These are phyloP conservation scores for Timema cristinae DNA, from an alignment of 2,888 invertebrate genomes.

Conservation along the genomic window DNA sequence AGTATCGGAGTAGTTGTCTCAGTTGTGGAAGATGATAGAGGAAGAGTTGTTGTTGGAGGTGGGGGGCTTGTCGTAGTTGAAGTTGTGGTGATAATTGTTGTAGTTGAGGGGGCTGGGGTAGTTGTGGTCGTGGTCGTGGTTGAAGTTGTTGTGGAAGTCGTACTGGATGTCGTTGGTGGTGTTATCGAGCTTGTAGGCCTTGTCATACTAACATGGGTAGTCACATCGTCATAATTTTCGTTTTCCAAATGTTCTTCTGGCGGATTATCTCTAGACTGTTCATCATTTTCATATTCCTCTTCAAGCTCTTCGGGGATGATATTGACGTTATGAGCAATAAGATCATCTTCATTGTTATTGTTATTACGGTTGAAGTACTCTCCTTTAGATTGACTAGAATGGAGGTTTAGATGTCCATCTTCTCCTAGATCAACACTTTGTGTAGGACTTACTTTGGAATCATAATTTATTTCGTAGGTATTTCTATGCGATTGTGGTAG, in stretches of 20 bases:
- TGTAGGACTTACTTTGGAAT: neutral
- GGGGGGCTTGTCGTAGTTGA: neutral
- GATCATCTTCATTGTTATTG: no score
- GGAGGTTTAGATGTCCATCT: neutral
- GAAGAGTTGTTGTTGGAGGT: conserved; percentile 5
- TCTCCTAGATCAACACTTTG: no score
- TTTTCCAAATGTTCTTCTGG: no score
- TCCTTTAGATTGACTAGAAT: neutral
- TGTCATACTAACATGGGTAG: neutral
- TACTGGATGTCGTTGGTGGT: conserved; percentile 22
- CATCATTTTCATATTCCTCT: neutral
- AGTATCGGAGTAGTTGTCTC: neutral
- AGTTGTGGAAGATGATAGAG: neutral
- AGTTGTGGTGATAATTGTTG: conserved; percentile 33
- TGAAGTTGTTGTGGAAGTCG: conserved; percentile 29
- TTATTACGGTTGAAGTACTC: neutral
- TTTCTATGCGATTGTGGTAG: neutral
- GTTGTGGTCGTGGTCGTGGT: conserved; percentile 32
- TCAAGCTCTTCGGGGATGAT: no score
- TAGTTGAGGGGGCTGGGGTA: conserved; percentile 28
- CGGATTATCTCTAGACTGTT: neutral
- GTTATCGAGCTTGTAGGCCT: conserved; percentile 13
- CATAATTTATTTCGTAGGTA: neutral
- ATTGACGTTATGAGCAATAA: neutral
- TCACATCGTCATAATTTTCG: no score